Base-by-base conservation (phyloP, 2,888 invertebrate genomes). In the Achlya flavicornis region DNA sequence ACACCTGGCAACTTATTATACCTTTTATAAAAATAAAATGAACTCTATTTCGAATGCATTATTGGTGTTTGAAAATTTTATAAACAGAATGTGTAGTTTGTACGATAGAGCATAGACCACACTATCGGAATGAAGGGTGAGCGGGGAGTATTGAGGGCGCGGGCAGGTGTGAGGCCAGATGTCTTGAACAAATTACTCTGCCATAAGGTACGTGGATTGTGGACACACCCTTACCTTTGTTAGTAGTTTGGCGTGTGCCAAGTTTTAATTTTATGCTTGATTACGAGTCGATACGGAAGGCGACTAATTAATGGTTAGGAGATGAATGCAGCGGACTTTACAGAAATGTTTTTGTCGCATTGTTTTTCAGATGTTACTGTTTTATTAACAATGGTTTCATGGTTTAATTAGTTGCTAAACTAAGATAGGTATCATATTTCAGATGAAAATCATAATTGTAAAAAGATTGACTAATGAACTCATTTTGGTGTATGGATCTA, bases 191-290 rank as follows among this genome's bases (percentile, higher is more conserved):
- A 92, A 92, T 92, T 93, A 87, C 85, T 73, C 81, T 85, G 85
- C 93, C 93, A 93, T 93, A 93, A 90, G 93, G 93, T 88, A 84
- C 91, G 83, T 73, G 73, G 80, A 74, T 87, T 87, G 87, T 88
- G 88, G 90, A 90, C 90, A 87, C 91, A 86, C 92, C 92, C 93
- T 92, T 87, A 89, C 82, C 81, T 85, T 83, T 84, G 87, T 85
- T 77, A 80, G 82, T 77, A 74, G 84, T 85, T 84, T 88, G 92
- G 90, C 93, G 93, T 92, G 93, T 93, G 93, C 93, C 93, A 91
- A 90, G 87, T 88, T 92, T 93, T 93, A 93, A 93, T 93, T 93
- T 93, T 93, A 93, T 92, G 93, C 92, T 92, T 93, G 91, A 93
- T 93, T 93, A 93, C 88, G 85, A 70, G 63, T 68, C 75, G 79